Evolutionary conservation across 1,140 invertebrate genomes (phyloP), one percentile per base, ranked within the genome.

Genomic region (Cryptotermes secundus): DNA sequence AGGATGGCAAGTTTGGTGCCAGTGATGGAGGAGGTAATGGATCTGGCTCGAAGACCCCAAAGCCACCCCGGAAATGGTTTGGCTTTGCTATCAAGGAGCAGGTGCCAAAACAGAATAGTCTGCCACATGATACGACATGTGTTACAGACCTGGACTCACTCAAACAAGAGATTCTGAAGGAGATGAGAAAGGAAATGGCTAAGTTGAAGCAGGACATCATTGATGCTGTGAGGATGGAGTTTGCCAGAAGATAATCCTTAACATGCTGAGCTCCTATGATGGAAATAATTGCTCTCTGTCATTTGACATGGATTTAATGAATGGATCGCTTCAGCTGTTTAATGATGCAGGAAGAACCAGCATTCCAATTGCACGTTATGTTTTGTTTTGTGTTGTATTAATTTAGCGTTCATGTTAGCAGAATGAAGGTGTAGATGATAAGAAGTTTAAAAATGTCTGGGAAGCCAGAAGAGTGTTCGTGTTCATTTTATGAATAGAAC

Each of bases 171-270:
- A 94, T 99, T 86, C 91, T 99, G 85, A 93, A 94, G 85, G 97
- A 99, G 91, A 94, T 99, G 89, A 93, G 95, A 85, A 94, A 95
- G 89, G 97, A 99, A 91, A 93, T 99, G 86, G 93, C 94, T 85
- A 96, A 96, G 91, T 95, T 97, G 89, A 99, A 99, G 91, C 93
- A 94, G 87, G 97, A 99, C 87, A 97, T 99, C 87, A 93, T 98
- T 90, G 96, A 98, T 89, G 96, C 59, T 72, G 26, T 72, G 26
- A 72, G 26, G n/a, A 6, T 72, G 59, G 59, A 72, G 59, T 72
- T 72, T 31, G 59, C 59, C 59, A 72, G 59, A 14, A 72, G 59
- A 72, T 72, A 72, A 72, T 72, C 59, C 26, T 72, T 16, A 31
- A 31, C n/a, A 31, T 72, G 59, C 59, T 72, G 59, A 72, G 59